Conservation (phyloP, 2,113 vertebrate genomes). For the Hyperopisus bebe region DNA sequence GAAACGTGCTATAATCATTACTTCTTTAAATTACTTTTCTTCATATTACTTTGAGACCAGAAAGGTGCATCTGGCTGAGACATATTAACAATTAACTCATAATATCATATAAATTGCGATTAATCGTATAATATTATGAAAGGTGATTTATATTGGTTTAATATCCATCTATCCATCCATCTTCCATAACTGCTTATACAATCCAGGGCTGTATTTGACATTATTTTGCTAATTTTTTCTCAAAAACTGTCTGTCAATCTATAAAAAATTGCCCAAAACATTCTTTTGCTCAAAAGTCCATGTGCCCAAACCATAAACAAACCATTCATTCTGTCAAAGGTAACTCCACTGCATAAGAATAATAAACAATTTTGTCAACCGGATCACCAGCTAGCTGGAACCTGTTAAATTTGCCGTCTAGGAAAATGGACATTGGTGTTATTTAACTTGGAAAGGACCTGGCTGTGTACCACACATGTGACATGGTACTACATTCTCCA, state of each 20-base stretch:
- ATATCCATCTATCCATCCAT: background rate
- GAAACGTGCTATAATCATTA: constrained; percentile 9
- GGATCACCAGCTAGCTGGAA: background rate
- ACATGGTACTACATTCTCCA: background rate
- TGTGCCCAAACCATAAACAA: background rate
- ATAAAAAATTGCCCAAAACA: background rate
- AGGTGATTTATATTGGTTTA: background rate
- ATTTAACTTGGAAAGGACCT: background rate
- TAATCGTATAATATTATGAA: background rate
- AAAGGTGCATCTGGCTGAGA: background rate
- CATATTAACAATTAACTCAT: background rate
- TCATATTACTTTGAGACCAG: background rate
- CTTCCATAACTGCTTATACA: background rate
- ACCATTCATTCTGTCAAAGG: background rate
- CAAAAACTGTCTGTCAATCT: background rate
- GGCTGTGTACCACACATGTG: background rate
- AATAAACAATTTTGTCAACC: background rate
- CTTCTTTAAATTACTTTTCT: constrained; percentile 5
- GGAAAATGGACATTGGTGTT: background rate
- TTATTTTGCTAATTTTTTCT: background rate
- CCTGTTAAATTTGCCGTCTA: background rate
- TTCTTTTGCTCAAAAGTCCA: background rate
- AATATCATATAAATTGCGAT: background rate
- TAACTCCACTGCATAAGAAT: background rate
- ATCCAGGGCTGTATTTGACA: background rate